Evolutionary conservation across 2,113 vertebrate species (phyloP), one percentile per base, ranked within the genome.

Genomic region (Tyrannus savana): DNA sequence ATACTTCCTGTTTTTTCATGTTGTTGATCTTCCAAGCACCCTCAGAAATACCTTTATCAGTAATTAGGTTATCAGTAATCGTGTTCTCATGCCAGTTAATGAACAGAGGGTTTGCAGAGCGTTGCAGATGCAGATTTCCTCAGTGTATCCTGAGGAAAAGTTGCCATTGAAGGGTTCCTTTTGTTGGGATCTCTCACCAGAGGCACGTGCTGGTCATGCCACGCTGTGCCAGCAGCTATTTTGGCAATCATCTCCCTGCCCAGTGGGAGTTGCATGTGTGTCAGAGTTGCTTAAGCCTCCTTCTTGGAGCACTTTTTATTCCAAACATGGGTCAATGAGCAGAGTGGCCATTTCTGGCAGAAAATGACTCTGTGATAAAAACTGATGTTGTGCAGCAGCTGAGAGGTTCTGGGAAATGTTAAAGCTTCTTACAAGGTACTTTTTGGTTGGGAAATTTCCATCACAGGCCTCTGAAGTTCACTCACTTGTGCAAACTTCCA

Each of bases 161-260:
- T 86, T 67, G 12, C 12, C 2, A 4, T 1, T 76, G 55, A 86
- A 78, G 31, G 90, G 22, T n/a, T 89, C 37, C 64, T 74, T 87
- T 89, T 47, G 24, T 49, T 56, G 83, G 31, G 78, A 22, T 87
- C 52, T 87, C 55, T 59, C 46, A 10, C 28, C 56, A 92, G 92
- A 67, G n/a, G 24, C 91, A 75, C 1, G 42, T 96, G 92, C 88
- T 94, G 79, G 75, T 96, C 90, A 88, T 75, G 87, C 92, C 68
- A 78, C 11, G 53, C 39, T 64, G 52, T 52, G 21, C 90, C 77
- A 52, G 72, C 17, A 64, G 85, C 63, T 81, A 0, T 92, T 73
- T 19, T 3, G 18, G 60, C 80, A 68, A 4, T 44, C 41, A 4
- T 44, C 41, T 76, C 37, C 33, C 37, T 84, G 47, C 76, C 49